Evolutionary conservation across 37 sponge, comb jelly and placozoan species (phyloP).

Genomic region (Halisarca cf. caerulea): DNA sequence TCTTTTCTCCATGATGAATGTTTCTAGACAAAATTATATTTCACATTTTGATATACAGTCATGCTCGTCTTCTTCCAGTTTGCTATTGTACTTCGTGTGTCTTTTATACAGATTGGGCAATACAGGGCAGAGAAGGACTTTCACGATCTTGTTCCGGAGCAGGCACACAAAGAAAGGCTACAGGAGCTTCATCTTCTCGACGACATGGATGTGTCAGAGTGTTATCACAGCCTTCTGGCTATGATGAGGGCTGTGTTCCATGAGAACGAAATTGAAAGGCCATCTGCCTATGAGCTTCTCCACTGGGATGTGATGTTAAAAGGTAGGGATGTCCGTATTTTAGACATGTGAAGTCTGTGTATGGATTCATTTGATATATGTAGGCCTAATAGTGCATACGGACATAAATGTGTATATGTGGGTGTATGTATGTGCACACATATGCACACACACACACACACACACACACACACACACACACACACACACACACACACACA

Average conservation of each 20-base stretch:
- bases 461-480: conserved; percentile 3
- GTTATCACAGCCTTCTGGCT: background rate
- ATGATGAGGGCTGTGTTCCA: conserved; percentile 15
- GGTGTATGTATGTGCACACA: background rate
- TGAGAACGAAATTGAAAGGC: background rate
- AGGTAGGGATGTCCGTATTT: too few species aligned
- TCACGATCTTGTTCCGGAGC: background rate
- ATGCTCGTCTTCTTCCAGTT: too few species aligned
- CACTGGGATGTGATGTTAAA: background rate
- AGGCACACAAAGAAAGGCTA: background rate
- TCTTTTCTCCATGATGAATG: too few species aligned
- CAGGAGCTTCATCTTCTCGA: background rate
- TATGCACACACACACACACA: conserved; percentile 18
- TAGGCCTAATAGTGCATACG: too few species aligned
- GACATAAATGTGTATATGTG: background rate
- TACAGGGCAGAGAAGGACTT: background rate
- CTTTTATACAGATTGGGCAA: background rate
- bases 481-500: conserved; percentile 27
- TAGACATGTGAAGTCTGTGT: too few species aligned
- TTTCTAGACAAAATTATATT: too few species aligned
- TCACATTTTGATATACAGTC: too few species aligned
- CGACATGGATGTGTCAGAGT: background rate
- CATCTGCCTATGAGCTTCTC: conserved; percentile 2
- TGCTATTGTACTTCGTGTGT: too few species aligned
- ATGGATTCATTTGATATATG: too few species aligned